phyloP scores from a whole-genome alignment of 2,888 invertebrate genomes.

The Xanthia icteritia region DNA sequence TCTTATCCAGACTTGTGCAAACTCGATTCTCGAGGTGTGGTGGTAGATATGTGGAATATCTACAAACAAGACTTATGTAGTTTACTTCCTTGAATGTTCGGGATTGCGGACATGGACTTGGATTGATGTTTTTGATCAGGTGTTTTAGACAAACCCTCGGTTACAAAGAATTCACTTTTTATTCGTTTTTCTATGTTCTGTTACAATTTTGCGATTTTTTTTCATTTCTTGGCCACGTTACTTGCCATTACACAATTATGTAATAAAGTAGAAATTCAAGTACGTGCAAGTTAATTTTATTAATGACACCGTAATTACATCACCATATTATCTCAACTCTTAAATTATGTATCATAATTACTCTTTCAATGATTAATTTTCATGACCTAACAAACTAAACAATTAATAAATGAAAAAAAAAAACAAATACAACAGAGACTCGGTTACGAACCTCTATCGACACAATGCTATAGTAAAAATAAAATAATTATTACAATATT shows the following conservation, averaged over 20 bases:
- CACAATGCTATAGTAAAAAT: slow-evolving; percentile 79
- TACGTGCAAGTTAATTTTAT: slow-evolving; percentile 89
- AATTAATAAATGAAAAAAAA: slow-evolving; percentile 79
- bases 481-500: slow-evolving; percentile 76
- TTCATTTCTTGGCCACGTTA: slow-evolving; percentile 84
- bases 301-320: slow-evolving; percentile 88
- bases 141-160: slow-evolving; percentile 80
- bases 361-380: slow-evolving; percentile 86
- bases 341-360: slow-evolving; percentile 87
- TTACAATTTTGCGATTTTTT: slow-evolving; percentile 90
- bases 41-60: no score
- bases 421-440: slow-evolving; percentile 82
- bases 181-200: slow-evolving; percentile 88
- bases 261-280: slow-evolving; percentile 89
- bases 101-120: slow-evolving; percentile 41
- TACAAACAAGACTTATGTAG: not conserved
- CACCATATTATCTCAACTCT: slow-evolving; percentile 85
- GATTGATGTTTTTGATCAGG: slow-evolving; percentile 38
- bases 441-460: slow-evolving; percentile 77
- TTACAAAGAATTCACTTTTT: slow-evolving; percentile 90
- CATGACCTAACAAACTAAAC: slow-evolving; percentile 84
- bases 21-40: no score
- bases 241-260: slow-evolving; percentile 87
- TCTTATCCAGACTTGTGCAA: not conserved
- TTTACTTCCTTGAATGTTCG: not conserved